Evolutionary conservation across 2,888 invertebrate genomes (phyloP).

Genomic region (Polydesmus complanatus): DNA sequence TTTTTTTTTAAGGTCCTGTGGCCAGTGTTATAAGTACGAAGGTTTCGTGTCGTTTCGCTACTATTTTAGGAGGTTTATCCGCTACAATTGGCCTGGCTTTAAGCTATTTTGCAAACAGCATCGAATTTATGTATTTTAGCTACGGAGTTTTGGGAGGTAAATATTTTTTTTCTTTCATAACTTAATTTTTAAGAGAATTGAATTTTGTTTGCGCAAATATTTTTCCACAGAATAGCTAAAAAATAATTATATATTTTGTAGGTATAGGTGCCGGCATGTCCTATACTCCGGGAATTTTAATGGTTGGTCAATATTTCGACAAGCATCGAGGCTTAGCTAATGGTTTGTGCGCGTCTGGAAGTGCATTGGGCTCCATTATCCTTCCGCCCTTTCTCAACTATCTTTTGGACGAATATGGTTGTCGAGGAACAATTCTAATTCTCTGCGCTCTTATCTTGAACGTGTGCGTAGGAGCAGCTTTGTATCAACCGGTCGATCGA

Average conservation of each 20-base stretch:
- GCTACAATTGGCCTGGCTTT: slow-evolving; percentile 72
- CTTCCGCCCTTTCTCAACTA: slow-evolving; percentile 60
- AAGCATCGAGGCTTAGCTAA: slow-evolving; percentile 65
- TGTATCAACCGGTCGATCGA: slow-evolving; percentile 18
- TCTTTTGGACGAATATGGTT: slow-evolving; percentile 57
- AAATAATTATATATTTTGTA: slow-evolving; percentile 48
- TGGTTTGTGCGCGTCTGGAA: slow-evolving; percentile 76
- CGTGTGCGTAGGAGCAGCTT: slow-evolving; percentile 19
- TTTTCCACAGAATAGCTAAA: not conserved
- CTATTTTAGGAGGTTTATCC: slow-evolving; percentile 63
- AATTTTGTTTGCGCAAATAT: not conserved
- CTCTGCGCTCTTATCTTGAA: slow-evolving; percentile 18
- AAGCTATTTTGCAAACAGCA: slow-evolving; percentile 65
- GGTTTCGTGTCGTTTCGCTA: slow-evolving; percentile 70
- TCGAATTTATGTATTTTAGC: slow-evolving; percentile 64
- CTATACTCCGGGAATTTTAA: slow-evolving; percentile 79
- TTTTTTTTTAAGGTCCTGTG: slow-evolving; percentile 51
- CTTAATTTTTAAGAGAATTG: not conserved
- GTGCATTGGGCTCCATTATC: slow-evolving; percentile 71
- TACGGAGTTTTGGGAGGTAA: slow-evolving; percentile 31
- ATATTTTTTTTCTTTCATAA: not conserved
- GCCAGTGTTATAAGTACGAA: slow-evolving; percentile 70
- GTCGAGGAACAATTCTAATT: slow-evolving; percentile 37
- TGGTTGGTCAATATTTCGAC: slow-evolving; percentile 74
- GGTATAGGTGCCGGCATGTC: slow-evolving; percentile 72